phyloP scores from a whole-genome alignment of 2,113 vertebrate genomes.

The Naja naja region DNA sequence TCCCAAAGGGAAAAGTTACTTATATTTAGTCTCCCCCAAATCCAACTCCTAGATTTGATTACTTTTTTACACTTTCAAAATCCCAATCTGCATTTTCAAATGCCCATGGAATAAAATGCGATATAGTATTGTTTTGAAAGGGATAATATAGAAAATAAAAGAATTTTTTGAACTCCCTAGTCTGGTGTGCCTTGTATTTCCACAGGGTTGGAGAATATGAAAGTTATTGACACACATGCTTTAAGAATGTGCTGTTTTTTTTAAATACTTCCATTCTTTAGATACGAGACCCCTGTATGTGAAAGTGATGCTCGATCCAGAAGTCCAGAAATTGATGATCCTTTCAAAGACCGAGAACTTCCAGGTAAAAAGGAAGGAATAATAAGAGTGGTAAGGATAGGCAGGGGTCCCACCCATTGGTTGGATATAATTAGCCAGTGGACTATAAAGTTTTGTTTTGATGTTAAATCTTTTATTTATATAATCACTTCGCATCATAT shows the following conservation, averaged over 20 bases:
- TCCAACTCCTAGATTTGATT: neutral
- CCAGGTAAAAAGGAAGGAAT: constrained; percentile 76
- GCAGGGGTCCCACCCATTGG: neutral
- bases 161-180: neutral
- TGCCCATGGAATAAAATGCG: neutral
- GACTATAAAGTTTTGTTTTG: constrained; percentile 3
- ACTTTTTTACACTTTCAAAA: neutral
- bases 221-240: neutral
- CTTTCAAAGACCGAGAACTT: constrained; percentile 90
- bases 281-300: constrained; percentile 92
- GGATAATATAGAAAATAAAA: neutral
- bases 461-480: neutral
- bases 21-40: neutral
- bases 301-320: constrained; percentile 84
- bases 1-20: neutral
- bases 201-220: neutral
- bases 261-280: constrained; percentile 62
- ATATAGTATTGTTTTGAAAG: neutral
- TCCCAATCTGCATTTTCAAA: neutral
- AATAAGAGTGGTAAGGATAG: neutral
- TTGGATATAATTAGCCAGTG: neutral
- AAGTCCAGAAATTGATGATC: constrained; percentile 80
- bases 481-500: neutral
- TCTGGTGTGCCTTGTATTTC: neutral
- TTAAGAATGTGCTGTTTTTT: neutral